Evolutionary conservation across 2,113 vertebrate species (phyloP).

Genomic region (Sinosuthora webbiana): DNA sequence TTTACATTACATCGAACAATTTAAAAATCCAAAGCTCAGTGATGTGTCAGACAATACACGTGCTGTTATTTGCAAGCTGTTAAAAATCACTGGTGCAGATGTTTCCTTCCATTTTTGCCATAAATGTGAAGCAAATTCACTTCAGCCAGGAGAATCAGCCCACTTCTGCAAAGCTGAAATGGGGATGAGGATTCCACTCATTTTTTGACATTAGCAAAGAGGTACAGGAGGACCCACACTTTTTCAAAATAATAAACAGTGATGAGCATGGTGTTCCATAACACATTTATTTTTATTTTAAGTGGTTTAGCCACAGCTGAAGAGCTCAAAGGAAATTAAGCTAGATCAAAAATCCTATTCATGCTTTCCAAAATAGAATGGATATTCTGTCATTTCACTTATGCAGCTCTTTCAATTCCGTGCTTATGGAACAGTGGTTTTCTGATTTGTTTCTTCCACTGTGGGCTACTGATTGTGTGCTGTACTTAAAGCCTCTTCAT

Average conservation of each 20-base stretch:
- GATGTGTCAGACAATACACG: background rate
- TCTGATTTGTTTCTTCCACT: conserved; percentile 65
- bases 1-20: conserved; percentile 35
- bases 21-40: conserved; percentile 22
- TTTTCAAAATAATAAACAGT: conserved; percentile 64
- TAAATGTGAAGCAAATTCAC: background rate
- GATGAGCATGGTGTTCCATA: conserved; percentile 4
- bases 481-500: conserved; percentile 37
- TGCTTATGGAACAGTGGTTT: conserved; percentile 58
- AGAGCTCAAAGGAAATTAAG: conserved; percentile 67
- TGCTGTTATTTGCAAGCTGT: background rate
- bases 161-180: background rate
- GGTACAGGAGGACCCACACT: background rate
- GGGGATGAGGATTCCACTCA: background rate
- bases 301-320: conserved; percentile 60
- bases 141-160: background rate
- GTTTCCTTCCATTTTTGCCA: background rate
- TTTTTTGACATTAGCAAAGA: conserved; percentile 49
- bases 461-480: conserved; percentile 35
- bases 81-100: conserved; percentile 1
- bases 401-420: conserved; percentile 48
- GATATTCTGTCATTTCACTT: conserved; percentile 72
- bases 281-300: conserved; percentile 69
- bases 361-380: conserved; percentile 68
- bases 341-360: conserved; percentile 67